Conservation (phyloP, 1,140 invertebrate genomes). For the Drosophila nigrodunni region DNA sequence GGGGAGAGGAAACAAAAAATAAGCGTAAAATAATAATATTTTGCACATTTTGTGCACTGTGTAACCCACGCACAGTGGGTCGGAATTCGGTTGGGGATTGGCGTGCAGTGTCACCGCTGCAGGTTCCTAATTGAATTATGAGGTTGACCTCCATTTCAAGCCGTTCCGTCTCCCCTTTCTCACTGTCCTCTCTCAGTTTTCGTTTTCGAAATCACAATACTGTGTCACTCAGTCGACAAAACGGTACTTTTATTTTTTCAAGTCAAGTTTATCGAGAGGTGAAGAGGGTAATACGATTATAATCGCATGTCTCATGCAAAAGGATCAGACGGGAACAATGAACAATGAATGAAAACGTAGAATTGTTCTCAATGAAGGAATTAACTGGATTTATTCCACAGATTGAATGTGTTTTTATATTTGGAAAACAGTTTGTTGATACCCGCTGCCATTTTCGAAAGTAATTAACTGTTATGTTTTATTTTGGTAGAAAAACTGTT, state of each 20-base stretch:
- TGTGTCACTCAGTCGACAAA: slow-evolving; percentile 66
- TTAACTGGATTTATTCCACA: neutral
- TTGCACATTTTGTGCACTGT: slow-evolving; percentile 7
- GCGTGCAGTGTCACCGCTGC: slow-evolving; percentile 61
- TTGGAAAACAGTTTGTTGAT: too few relatives aligned
- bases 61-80: slow-evolving; percentile 71
- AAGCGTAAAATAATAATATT: slow-evolving; percentile 52
- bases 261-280: slow-evolving; percentile 7
- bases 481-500: slow-evolving; percentile 15
- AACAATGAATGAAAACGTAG: slow-evolving; percentile 72
- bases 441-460: neutral
- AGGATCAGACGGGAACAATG: slow-evolving; percentile 50
- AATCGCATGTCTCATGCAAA: slow-evolving; percentile 45
- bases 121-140: slow-evolving; percentile 83
- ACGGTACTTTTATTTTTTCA: slow-evolving; percentile 57
- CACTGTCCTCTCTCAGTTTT: slow-evolving; percentile 49
- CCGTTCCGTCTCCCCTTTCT: slow-evolving; percentile 14
- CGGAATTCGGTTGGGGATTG: slow-evolving; percentile 59
- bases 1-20: neutral
- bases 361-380: slow-evolving; percentile 48
- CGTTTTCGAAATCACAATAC: slow-evolving; percentile 67
- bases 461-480: slow-evolving; percentile 7
- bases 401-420: neutral
- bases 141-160: slow-evolving; percentile 69
- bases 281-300: slow-evolving; percentile 16